These are phyloP conservation scores for Bettongia penicillata DNA, from an alignment of 2,113 vertebrate species.

Conservation along the genomic window DNA sequence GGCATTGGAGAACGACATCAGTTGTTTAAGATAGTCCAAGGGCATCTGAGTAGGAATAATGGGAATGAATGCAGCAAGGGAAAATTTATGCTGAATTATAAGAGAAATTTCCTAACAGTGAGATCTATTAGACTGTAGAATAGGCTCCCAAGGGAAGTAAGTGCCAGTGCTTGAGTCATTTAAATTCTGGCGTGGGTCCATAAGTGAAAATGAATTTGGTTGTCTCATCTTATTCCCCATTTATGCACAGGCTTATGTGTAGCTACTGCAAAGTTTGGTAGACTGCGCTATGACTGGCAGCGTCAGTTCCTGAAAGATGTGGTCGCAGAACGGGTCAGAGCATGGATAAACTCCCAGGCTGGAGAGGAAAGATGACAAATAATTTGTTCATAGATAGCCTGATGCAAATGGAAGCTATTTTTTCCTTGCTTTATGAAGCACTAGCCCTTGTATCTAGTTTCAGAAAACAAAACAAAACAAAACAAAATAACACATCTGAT, in stretches of 20 bases:
- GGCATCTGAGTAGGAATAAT: conserved; percentile 69
- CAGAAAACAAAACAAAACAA: neutral
- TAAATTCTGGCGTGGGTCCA: conserved; percentile 61
- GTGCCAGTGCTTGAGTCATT: conserved; percentile 54
- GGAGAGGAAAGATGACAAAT: neutral
- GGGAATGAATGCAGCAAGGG: conserved; percentile 71
- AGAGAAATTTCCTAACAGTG: conserved; percentile 63
- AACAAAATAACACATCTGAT: neutral
- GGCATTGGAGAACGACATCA: neutral
- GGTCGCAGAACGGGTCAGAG: neutral
- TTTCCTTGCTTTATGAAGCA: neutral
- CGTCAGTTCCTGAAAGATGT: neutral
- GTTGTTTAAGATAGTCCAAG: conserved; percentile 55
- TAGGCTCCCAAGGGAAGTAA: conserved; percentile 58
- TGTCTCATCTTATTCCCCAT: conserved; percentile 62
- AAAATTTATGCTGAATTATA: conserved; percentile 74
- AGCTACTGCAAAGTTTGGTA: conserved; percentile 6
- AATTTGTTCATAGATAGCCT: neutral
- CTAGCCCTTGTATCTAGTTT: neutral
- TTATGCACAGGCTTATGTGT: conserved; percentile 36
- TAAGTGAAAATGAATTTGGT: conserved; percentile 71
- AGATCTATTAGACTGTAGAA: conserved; percentile 68
- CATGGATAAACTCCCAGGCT: neutral
- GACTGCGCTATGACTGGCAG: neutral
- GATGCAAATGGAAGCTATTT: neutral